Base-by-base conservation (phyloP, 2,888 invertebrate genomes). In the Liopterus haemorrhoidalis region DNA sequence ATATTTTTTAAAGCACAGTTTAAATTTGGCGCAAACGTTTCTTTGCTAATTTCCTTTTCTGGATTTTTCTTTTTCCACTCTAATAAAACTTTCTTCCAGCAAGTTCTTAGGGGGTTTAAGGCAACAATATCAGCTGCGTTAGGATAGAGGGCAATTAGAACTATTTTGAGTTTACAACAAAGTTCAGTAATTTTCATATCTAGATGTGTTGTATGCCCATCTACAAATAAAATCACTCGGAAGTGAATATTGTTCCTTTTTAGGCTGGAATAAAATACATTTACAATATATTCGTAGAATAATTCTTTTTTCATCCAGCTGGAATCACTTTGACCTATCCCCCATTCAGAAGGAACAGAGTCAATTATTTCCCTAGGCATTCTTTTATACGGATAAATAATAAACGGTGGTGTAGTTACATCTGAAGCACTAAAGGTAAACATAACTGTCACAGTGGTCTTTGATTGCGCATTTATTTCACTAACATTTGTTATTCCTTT, bases 221-320 rank as follows among this genome's bases (percentile, higher is more conserved):
- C 65, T 16, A 67, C 58, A 49, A 65, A 66, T 4, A 67, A 46
- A 39, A 67, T 56, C 1, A 67, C 48, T 3, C 62, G 63, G 41
- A 63, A 59, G 44, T 37, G 43, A 41, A 53, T 25, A 25, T 25
- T 25, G 25, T 25, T 25, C 25, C 11, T 11, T 2, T 25, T 25
- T n/a, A 25, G 25, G 25, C 25, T 25, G 9, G 25, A n/a, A 25
- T 25, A n/a, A n/a, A 25, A 11, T 11, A 25, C 9, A n/a, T 25
- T 11, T n/a, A 25, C 11, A n/a, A 25, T n/a, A 25, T 25, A 25
- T 25, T 25, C 11, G 46, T 45, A 54, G 42, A 57, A 57, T 9
- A 41, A 48, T 42, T 48, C 51, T 12, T 50, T 37, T 39, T 48
- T 52, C 57, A 60, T 57, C 59, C 57, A 57, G 14, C 58, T 58